These are phyloP conservation scores for Andrena hattorfiana DNA, from an alignment of 2,888 invertebrate species.

Conservation along the genomic window DNA sequence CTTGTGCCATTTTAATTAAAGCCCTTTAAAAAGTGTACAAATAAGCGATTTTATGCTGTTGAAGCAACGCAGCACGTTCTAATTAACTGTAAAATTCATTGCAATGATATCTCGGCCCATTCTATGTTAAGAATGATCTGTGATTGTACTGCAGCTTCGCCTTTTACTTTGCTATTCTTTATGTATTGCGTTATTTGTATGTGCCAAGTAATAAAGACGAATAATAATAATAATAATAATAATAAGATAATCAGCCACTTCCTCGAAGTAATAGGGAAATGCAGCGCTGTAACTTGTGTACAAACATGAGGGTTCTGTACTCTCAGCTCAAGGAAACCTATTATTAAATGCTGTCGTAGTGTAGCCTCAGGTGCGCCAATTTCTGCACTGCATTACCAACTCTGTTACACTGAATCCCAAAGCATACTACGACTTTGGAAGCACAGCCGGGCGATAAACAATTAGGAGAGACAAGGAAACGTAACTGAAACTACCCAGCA, in stretches of 20 bases:
- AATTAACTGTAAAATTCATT: no score
- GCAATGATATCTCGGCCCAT: background rate
- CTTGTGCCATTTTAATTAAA: no score
- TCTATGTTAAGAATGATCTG: background rate
- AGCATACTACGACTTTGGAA: conserved; percentile 40
- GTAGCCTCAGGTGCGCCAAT: conserved; percentile 54
- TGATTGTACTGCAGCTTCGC: no score
- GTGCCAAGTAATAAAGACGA: no score
- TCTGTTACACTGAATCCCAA: conserved; percentile 50
- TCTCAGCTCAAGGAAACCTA: conserved; percentile 25
- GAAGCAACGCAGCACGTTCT: no score
- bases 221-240: background rate
- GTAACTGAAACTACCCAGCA: conserved; percentile 46
- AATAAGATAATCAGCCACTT: conserved; percentile 1
- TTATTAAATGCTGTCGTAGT: conserved; percentile 40
- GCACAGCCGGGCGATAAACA: conserved; percentile 49
- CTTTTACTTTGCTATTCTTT: no score
- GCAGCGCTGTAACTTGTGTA: conserved; percentile 21
- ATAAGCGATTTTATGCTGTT: no score
- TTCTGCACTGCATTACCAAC: conserved; percentile 47
- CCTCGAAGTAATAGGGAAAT: background rate
- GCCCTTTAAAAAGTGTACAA: no score
- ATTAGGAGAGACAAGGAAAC: conserved; percentile 47
- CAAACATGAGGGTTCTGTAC: conserved; percentile 29
- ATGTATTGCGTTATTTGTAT: no score